phyloP scores from a whole-genome alignment of 53 echinoderm and acorn worm genomes.

The Paracentrotus lividus region DNA sequence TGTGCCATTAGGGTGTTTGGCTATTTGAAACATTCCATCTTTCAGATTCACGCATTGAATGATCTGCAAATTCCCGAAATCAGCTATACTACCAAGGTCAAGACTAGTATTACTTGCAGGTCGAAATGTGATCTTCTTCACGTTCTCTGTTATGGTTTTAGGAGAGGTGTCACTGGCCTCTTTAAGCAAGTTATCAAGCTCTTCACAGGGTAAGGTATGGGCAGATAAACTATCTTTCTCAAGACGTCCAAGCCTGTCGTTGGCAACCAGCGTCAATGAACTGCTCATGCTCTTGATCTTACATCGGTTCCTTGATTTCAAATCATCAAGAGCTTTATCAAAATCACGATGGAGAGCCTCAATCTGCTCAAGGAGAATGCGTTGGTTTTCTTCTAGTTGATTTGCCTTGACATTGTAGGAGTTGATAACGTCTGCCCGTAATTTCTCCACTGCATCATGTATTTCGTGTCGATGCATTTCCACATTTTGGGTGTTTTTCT shows the following conservation, averaged over 20 bases:
- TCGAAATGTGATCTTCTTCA: neutral
- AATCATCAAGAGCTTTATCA: neutral
- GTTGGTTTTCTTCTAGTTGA: neutral
- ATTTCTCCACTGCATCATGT: neutral
- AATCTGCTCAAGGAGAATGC: neutral
- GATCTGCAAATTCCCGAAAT: neutral
- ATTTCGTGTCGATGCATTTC: neutral
- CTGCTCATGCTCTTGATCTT: neutral
- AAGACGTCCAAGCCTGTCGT: neutral
- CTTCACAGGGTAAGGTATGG: neutral
- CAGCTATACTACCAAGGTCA: neutral
- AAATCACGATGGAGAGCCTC: neutral
- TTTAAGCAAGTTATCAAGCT: neutral
- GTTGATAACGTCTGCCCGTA: neutral
- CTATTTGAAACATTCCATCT: neutral
- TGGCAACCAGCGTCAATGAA: neutral
- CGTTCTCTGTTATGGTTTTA: neutral
- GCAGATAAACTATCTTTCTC: constrained; percentile 9
- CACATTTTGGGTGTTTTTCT: neutral
- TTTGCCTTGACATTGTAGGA: neutral
- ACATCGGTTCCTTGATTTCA: neutral
- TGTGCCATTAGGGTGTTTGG: neutral
- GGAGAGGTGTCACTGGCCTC: neutral
- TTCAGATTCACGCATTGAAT: neutral
- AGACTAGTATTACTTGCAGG: neutral